Conservation (phyloP, 2,888 invertebrate genomes). For the Fabriciana adippe region DNA sequence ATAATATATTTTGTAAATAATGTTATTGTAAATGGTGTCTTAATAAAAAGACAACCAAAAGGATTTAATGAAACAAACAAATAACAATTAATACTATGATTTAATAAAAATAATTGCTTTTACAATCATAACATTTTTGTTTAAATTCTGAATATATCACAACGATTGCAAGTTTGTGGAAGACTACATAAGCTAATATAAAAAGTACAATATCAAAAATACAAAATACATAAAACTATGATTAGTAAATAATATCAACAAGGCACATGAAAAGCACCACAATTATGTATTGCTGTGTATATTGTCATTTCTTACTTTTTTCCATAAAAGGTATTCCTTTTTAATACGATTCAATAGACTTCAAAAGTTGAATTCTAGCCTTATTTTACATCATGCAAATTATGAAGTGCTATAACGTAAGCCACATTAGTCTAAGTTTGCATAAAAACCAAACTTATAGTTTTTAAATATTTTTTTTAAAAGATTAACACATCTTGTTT, state of each 20-base stretch:
- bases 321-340: constrained; percentile 7
- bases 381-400: background rate
- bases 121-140: constrained; percentile 38
- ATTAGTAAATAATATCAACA: constrained; percentile 47
- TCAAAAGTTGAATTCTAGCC: background rate
- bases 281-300: constrained; percentile 26
- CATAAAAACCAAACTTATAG: background rate
- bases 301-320: constrained; percentile 26
- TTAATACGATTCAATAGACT: background rate
- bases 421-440: background rate
- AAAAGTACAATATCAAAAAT: constrained; percentile 45
- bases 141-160: constrained; percentile 54
- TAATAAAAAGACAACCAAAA: no score
- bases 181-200: constrained; percentile 49
- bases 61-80: constrained; percentile 6
- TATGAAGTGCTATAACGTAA: background rate
- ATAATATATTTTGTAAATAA: no score
- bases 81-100: constrained; percentile 29
- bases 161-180: constrained; percentile 48
- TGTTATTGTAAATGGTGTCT: no score
- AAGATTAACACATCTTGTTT: no score
- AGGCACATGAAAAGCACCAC: constrained; percentile 56
- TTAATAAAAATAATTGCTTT: constrained; percentile 33
- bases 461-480: background rate
- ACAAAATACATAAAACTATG: constrained; percentile 29